Conservation (phyloP, 2,113 vertebrate genomes). For the Clarias magur region DNA sequence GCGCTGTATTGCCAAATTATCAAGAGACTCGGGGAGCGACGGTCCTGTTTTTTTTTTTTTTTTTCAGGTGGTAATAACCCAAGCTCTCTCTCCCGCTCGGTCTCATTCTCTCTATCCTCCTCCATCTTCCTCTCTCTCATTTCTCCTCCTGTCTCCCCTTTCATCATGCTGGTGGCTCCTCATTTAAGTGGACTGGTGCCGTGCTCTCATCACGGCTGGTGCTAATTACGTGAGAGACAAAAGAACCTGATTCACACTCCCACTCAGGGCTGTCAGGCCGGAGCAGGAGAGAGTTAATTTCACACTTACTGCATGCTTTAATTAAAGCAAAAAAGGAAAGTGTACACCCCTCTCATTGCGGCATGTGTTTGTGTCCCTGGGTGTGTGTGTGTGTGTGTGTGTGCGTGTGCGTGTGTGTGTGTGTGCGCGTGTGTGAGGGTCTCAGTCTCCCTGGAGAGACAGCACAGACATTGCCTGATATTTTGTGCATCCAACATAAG, state of each 20-base stretch:
- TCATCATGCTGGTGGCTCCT: slow-evolving; percentile 51
- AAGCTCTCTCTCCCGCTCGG: slow-evolving; percentile 28
- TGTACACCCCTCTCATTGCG: slow-evolving; percentile 54
- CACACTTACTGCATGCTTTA: slow-evolving; percentile 82
- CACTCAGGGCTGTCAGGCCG: slow-evolving; percentile 75
- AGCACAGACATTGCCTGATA: slow-evolving; percentile 26
- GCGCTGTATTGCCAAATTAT: slow-evolving; percentile 63
- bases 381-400: slow-evolving; percentile 22
- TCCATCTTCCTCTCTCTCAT: slow-evolving; percentile 30
- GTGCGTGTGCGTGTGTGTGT: slow-evolving; percentile 17
- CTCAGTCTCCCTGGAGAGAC: slow-evolving; percentile 28
- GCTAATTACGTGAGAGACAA: slow-evolving; percentile 78
- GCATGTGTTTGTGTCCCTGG: slow-evolving; percentile 33
- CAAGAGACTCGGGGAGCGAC: slow-evolving; percentile 55
- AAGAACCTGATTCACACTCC: slow-evolving; percentile 73
- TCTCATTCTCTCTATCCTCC: slow-evolving; percentile 43
- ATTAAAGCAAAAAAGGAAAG: slow-evolving; percentile 71
- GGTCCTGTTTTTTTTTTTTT: slow-evolving; percentile 16
- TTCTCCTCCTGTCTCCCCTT: slow-evolving; percentile 41
- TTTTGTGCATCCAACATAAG: slow-evolving; percentile 1
- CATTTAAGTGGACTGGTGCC: slow-evolving; percentile 46
- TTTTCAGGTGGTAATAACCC: slow-evolving; percentile 64
- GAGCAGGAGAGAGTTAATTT: slow-evolving; percentile 82
- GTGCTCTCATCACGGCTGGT: slow-evolving; percentile 64
- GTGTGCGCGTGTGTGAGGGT: slow-evolving; percentile 21